A percentile compares a stretch with the other conserved stretches of the same genome.
Evolutionary conservation across 2,797 vertebrate genomes (phyloP).

Genomic region (Dicrostonyx torquatus): DNA sequence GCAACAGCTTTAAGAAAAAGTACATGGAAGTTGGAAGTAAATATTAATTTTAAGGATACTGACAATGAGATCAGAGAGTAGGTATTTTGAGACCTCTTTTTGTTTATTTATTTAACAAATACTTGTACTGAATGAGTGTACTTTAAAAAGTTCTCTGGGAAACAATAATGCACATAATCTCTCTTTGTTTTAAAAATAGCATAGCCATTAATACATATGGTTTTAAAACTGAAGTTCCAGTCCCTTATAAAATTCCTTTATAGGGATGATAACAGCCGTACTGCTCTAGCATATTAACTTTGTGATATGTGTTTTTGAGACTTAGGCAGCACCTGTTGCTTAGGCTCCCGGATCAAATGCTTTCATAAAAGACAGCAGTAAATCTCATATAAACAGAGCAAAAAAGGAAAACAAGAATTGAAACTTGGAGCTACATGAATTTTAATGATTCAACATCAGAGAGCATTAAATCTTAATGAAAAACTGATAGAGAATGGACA

Average conservation of each 20-base stretch:
- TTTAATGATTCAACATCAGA: not conserved
- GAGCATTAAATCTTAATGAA: not conserved
- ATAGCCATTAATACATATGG: not conserved
- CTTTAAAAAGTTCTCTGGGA: not conserved
- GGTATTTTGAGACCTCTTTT: not conserved
- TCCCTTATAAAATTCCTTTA: not conserved
- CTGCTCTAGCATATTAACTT: not conserved
- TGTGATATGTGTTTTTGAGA: not conserved
- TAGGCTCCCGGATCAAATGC: not conserved
- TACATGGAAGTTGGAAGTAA: not conserved
- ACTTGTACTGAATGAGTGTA: not conserved
- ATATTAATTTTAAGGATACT: not conserved
- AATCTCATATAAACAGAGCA: not conserved
- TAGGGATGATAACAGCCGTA: not conserved
- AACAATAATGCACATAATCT: not conserved
- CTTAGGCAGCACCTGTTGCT: not conserved
- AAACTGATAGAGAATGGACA: not conserved
- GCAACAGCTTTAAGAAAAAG: not conserved
- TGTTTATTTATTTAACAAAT: constrained; percentile 19
- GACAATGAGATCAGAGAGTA: not conserved
- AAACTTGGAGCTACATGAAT: not conserved
- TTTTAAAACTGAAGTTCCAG: not conserved
- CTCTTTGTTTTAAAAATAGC: not conserved
- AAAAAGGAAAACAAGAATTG: not conserved
- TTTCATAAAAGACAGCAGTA: not conserved